Conservation (phyloP, 1,140 invertebrate genomes). For the Tetragonula clypearis region DNA sequence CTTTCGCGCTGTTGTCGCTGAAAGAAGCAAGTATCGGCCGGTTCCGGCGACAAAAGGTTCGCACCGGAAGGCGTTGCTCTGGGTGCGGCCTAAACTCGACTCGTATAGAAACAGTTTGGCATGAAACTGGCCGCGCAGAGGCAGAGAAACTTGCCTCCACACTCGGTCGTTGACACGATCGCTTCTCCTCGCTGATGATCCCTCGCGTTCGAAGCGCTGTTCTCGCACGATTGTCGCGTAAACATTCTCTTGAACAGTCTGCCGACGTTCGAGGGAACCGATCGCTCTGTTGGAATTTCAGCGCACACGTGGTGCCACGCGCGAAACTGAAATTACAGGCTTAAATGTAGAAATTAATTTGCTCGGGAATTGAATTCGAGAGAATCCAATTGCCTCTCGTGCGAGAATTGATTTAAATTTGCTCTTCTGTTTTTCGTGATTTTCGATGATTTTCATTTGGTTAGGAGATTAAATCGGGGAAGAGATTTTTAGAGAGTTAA, state of each 20-base stretch:
- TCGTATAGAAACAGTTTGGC: constrained; percentile 61
- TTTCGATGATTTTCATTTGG: not conserved
- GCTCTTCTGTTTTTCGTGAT: no score
- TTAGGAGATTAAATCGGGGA: not conserved
- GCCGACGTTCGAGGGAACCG: not conserved
- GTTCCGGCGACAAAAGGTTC: constrained; percentile 32
- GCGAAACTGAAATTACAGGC: not conserved
- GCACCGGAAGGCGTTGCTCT: constrained; percentile 34
- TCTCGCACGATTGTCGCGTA: not conserved
- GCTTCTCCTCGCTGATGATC: constrained; percentile 13
- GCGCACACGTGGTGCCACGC: no score
- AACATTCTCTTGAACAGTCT: not conserved
- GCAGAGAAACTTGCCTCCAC: not conserved
- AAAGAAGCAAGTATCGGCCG: not conserved
- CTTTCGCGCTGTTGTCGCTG: not conserved
- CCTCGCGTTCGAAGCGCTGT: not conserved
- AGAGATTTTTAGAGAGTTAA: not conserved
- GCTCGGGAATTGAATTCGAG: not conserved
- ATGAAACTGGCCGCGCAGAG: constrained; percentile 39
- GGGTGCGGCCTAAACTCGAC: constrained; percentile 55
- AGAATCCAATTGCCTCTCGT: not conserved
- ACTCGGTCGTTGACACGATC: constrained; percentile 56
- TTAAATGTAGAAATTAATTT: not conserved
- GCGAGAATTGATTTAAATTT: no score
- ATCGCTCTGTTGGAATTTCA: not conserved